These are phyloP conservation scores for Xiphophorus couchianus DNA, from an alignment of 2,113 vertebrate species.

Conservation along the genomic window DNA sequence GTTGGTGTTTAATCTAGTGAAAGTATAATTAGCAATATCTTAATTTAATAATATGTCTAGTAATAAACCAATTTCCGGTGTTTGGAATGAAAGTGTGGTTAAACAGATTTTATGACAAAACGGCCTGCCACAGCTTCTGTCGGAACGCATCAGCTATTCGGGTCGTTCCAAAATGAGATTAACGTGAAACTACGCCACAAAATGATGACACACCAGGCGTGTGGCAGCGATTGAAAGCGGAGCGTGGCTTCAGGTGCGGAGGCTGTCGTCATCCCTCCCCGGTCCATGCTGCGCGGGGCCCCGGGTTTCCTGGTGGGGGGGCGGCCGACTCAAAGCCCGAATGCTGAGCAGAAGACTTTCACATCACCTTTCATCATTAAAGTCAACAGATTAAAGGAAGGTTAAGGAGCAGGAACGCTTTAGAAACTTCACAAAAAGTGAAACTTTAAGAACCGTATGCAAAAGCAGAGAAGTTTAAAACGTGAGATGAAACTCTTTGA, in stretches of 20 bases:
- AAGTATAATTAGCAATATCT: too few relatives aligned
- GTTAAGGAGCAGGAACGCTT: neutral
- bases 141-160: neutral
- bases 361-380: neutral
- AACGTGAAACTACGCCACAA: neutral
- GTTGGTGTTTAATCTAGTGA: too few relatives aligned
- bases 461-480: neutral
- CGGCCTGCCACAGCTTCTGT: too few relatives aligned
- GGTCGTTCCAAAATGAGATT: neutral
- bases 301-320: neutral
- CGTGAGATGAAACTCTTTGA: too few relatives aligned
- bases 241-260: neutral
- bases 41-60: too few relatives aligned
- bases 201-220: neutral
- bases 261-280: slow-evolving; percentile 8
- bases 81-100: too few relatives aligned
- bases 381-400: slow-evolving; percentile 1
- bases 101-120: too few relatives aligned
- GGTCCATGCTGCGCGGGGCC: neutral
- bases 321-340: slow-evolving; percentile 7
- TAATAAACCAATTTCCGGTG: too few relatives aligned
- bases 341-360: slow-evolving; percentile 1
- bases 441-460: neutral
- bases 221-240: slow-evolving; percentile 15
- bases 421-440: neutral